A percentile compares a stretch with the other conserved stretches of the same genome.
Conservation (phyloP, 2,113 vertebrate genomes). For the Anarrhichthys ocellatus region DNA sequence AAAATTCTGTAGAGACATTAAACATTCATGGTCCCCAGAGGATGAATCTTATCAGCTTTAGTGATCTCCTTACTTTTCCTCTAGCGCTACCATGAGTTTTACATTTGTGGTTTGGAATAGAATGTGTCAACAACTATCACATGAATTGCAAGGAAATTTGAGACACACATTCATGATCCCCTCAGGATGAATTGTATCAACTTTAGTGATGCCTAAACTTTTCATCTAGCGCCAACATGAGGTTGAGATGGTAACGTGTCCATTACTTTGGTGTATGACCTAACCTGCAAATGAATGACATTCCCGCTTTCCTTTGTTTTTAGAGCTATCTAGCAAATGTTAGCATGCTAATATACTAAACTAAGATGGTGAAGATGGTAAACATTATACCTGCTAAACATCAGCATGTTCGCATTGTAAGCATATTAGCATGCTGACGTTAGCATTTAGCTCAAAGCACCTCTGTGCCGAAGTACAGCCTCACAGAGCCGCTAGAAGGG, state of each 20-base stretch:
- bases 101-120: not conserved
- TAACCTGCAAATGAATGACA: not conserved
- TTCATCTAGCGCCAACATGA: not conserved
- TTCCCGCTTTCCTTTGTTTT: not conserved
- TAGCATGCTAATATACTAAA: not conserved
- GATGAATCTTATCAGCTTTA: not conserved
- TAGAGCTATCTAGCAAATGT: not conserved
- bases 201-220: not conserved
- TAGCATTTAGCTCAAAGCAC: slow-evolving; percentile 5
- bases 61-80: not conserved
- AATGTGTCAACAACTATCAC: not conserved
- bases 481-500: not conserved
- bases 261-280: not conserved
- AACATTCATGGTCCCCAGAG: not conserved
- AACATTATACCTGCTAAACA: not conserved
- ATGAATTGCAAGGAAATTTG: not conserved
- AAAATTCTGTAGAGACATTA: not conserved
- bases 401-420: not conserved
- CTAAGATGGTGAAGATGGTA: not conserved
- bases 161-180: not conserved
- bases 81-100: not conserved
- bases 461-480: not conserved
- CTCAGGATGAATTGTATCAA: not conserved
- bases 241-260: not conserved
- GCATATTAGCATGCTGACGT: not conserved